Conservation (phyloP, 2,113 vertebrate species). For the Catharus minimus region DNA sequence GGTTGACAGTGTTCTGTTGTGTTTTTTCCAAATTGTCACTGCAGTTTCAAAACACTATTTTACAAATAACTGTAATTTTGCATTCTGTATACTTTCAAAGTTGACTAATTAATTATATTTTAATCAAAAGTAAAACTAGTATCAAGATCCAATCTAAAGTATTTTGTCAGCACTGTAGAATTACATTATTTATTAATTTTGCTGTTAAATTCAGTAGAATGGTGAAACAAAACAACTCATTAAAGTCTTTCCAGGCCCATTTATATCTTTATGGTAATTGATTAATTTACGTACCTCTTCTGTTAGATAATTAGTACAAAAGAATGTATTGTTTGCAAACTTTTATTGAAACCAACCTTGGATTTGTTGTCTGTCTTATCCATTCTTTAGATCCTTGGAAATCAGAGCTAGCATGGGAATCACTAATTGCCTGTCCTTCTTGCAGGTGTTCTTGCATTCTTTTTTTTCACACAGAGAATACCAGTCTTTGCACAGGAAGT, state of each 20-base stretch:
- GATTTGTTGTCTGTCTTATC: neutral
- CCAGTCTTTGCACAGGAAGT: constrained; percentile 80
- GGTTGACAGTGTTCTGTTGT: neutral
- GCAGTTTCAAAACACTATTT: neutral
- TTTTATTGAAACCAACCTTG: neutral
- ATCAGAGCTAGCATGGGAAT: neutral
- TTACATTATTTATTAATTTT: neutral
- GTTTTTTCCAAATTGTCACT: neutral
- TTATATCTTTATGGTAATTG: neutral
- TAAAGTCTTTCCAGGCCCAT: neutral
- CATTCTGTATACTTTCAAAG: neutral
- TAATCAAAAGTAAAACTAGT: neutral
- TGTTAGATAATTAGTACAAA: neutral
- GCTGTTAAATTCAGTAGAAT: neutral
- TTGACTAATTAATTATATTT: neutral
- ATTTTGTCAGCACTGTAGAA: neutral
- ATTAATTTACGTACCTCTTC: neutral
- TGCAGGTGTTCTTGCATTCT: constrained; percentile 89
- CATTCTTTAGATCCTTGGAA: neutral
- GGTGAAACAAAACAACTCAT: neutral
- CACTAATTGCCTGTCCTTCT: constrained; percentile 20
- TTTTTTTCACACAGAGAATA: constrained; percentile 90
- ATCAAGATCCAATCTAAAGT: neutral
- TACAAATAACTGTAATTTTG: neutral
- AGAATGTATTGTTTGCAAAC: neutral